A percentile compares a stretch with the other conserved stretches of the same genome.
Conservation (phyloP, 2,113 vertebrate species). For the Nesoenas mayeri region DNA sequence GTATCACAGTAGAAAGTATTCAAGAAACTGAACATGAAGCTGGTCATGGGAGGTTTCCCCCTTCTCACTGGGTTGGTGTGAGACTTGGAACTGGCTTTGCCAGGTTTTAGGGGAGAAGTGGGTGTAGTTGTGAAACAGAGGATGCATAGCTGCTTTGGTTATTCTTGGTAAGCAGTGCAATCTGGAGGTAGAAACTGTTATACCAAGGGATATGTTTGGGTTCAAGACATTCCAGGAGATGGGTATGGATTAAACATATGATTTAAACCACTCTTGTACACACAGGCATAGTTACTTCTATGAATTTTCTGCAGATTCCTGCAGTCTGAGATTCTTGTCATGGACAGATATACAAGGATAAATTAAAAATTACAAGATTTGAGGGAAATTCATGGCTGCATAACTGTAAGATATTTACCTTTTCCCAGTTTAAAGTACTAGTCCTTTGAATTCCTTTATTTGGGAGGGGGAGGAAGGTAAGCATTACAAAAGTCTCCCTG, state of each 20-base stretch:
- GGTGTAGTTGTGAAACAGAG: neutral
- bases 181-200: neutral
- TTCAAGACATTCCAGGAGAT: neutral
- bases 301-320: neutral
- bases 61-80: neutral
- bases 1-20: neutral
- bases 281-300: neutral
- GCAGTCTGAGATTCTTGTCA: neutral
- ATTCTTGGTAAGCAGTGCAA: neutral
- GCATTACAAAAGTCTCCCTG: slow-evolving; percentile 41
- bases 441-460: neutral
- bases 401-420: neutral
- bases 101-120: neutral
- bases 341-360: neutral
- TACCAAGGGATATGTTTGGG: neutral
- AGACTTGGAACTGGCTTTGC: neutral
- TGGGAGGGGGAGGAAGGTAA: neutral
- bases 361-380: neutral
- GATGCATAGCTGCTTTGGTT: neutral
- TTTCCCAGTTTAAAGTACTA: neutral
- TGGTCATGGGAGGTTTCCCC: neutral
- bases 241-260: neutral
- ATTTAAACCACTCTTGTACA: neutral
- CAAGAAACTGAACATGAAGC: neutral
- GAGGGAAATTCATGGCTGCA: neutral